Base-by-base conservation (phyloP, 2,113 vertebrate genomes). In the Rhombomys opimus region DNA sequence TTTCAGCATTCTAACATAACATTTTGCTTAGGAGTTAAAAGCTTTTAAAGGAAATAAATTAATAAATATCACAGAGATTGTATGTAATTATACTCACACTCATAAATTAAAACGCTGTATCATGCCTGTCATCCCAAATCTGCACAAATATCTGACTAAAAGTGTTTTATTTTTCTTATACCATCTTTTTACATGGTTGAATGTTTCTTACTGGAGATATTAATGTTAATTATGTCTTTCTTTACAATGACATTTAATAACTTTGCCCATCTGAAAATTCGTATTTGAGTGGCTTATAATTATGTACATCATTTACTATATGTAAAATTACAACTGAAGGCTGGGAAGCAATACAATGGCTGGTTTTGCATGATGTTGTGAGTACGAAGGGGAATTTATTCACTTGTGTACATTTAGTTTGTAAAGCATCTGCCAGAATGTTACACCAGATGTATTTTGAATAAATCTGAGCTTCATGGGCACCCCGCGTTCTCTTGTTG, bases 261-360 rank as follows among this genome's bases (percentile, higher is more conserved):
- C 25, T 72, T 80, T 82, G 11, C 14, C 61, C 88, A 52, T 35
- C 80, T 76, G 95, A 77, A 90, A 93, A 96, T 85, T 95, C 93
- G 25, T 77, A 96, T 80, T 86, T 93, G 41, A 80, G n/a, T 93
- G 87, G n/a, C 91, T 90, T 90, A 94, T 46, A 46, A 88, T 78
- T 96, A 91, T 94, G 59, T 57, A 59, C 87, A n/a, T 93, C 73
- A 32, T 65, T 61, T 57, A 67, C 1, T 95, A 89, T 91, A 57
- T 65, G 86, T 96, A 73, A 92, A 87, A 87, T 94, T 97, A 87
- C 67, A 96, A 92, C 85, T 89, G 38, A 94, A 89, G 57, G 77
- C 84, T 52, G 8, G 2, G 54, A 91, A 91, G 86, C 50, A 92
- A 35, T 65, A 54, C 88, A 90, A 75, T 90, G 75, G 65, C 87